These are phyloP conservation scores for Mimas tiliae DNA, from an alignment of 2,888 invertebrate genomes.

Conservation along the genomic window DNA sequence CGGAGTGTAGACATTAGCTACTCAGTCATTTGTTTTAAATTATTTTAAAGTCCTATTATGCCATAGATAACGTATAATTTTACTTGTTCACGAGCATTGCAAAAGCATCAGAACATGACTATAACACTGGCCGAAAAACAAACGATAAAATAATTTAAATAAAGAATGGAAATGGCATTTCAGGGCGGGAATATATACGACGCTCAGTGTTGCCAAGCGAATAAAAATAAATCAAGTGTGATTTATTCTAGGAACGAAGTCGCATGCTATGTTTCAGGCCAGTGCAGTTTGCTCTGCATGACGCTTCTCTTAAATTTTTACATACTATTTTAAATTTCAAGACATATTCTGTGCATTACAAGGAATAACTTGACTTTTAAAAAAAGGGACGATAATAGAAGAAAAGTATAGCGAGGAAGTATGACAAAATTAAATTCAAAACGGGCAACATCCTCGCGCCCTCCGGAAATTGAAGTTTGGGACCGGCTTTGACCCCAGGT, in stretches of 20 bases:
- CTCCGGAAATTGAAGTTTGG: constrained; percentile 77
- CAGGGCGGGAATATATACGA: constrained; percentile 54
- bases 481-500: constrained; percentile 70
- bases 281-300: constrained; percentile 58
- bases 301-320: constrained; percentile 50
- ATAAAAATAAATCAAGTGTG: constrained; percentile 83
- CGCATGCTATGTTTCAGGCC: constrained; percentile 57
- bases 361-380: background rate
- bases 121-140: constrained; percentile 39
- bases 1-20: too few species aligned
- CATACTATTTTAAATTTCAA: constrained; percentile 47
- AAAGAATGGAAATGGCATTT: constrained; percentile 62
- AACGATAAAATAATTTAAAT: constrained; percentile 63
- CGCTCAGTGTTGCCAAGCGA: constrained; percentile 70
- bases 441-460: constrained; percentile 55
- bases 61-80: background rate
- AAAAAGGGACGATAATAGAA: too few species aligned
- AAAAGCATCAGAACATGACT: background rate
- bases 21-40: too few species aligned
- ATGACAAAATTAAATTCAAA: constrained; percentile 67
- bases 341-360: constrained; percentile 1
- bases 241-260: constrained; percentile 73
- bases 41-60: too few species aligned
- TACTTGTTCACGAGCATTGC: background rate
- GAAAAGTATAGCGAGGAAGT: background rate